Base-by-base conservation (phyloP, 1,140 invertebrate species). In the Drosophila saltans region DNA sequence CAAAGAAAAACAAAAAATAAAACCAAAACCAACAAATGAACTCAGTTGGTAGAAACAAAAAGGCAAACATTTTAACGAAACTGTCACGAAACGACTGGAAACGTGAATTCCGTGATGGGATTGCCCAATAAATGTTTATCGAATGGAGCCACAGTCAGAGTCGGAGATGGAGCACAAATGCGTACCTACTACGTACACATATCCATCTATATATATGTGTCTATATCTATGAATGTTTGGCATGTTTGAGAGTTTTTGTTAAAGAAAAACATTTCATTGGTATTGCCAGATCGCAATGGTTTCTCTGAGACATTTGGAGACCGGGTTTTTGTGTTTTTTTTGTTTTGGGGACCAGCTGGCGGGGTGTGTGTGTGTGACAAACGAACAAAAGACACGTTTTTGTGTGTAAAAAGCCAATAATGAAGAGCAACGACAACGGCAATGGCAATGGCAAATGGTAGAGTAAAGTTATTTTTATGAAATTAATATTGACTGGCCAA, bases 41-140 rank as follows among this genome's bases (percentile, higher is more conserved):
- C 68, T 79, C 79, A 86, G 73, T 69, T 76, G 62, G 59, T 64
- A 55, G 74, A 36, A 36, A 85, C 80, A 78, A 59, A 63, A 36
- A 61, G 36, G 11, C 39, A 63, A 40, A 36, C 85, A 81, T 88
- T 89, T 90, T 66, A 90, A 79, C 84, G 74, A 89, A 89, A 90
- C 78, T 81, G 84, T 89, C 84, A 89, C 84, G 84, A 88, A 85
- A 89, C 84, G 84, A 88, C 55, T 57, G 62, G 55, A 78, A 70
- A 90, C 85, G 85, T 90, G 85, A 81, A 80, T 75, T 85, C 78
- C 84, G 84, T 89, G 84, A 90, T 89, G 81, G 85, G 84, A 89
- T 89, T 89, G 78, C 81, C 84, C 84, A 89, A 89, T 88, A 84
- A 84, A 89, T 89, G 84, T 88, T 88, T 88, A 88, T 88, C 80